These are phyloP conservation scores for Maccullochella peelii DNA, from an alignment of 2,113 vertebrate species.

Conservation along the genomic window DNA sequence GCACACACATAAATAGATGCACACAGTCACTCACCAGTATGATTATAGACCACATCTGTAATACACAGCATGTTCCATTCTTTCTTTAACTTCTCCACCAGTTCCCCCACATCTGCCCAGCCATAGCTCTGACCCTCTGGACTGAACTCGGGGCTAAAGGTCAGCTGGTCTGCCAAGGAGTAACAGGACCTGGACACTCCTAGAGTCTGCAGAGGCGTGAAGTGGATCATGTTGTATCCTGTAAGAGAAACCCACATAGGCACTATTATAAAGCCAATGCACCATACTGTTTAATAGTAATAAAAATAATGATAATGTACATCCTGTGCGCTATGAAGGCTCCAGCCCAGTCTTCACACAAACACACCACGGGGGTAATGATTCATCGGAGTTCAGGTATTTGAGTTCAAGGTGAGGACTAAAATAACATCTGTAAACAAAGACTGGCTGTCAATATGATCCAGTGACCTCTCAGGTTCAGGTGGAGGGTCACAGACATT, in stretches of 20 bases:
- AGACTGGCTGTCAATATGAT: neutral
- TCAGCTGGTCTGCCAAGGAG: constrained; percentile 79
- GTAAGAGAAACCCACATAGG: neutral
- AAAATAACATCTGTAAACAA: neutral
- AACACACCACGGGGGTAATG: neutral
- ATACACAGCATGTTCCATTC: constrained; percentile 79
- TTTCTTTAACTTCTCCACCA: constrained; percentile 71
- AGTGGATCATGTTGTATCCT: constrained; percentile 79
- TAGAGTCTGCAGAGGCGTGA: constrained; percentile 79
- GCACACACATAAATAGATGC: neutral
- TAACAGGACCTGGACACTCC: constrained; percentile 80
- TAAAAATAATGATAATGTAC: too few relatives aligned
- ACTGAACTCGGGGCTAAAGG: constrained; percentile 75
- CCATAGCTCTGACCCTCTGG: constrained; percentile 45
- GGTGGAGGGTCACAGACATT: neutral
- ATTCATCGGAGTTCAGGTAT: neutral
- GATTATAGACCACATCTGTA: constrained; percentile 81
- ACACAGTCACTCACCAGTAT: constrained; percentile 69
- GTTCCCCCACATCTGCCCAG: constrained; percentile 67
- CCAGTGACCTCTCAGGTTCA: neutral
- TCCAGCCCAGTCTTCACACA: neutral
- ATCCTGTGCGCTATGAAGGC: neutral
- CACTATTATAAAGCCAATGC: neutral
- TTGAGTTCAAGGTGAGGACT: neutral
- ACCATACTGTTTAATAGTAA: neutral